phyloP scores from a whole-genome alignment of 1,140 invertebrate genomes.

The Danaus plexippus region DNA sequence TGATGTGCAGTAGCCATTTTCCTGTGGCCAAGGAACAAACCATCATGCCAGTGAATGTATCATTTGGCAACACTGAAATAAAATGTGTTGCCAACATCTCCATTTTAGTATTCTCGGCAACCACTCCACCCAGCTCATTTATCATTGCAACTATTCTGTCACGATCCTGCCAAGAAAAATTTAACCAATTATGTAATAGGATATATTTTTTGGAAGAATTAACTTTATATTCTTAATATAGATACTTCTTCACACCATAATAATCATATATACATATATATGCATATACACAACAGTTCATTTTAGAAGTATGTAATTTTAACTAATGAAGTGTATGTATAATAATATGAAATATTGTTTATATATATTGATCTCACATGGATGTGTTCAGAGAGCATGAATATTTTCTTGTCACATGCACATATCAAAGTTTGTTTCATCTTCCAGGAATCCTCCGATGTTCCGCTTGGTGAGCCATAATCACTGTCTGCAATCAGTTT shows the following conservation, averaged over 20 bases:
- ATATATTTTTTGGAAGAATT: too few species aligned
- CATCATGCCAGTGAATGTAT: slow-evolving; percentile 65
- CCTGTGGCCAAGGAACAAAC: slow-evolving; percentile 61
- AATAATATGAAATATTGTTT: background rate
- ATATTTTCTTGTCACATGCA: slow-evolving; percentile 64
- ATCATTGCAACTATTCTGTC: slow-evolving; percentile 57
- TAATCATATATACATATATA: too few species aligned
- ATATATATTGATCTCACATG: slow-evolving; percentile 35
- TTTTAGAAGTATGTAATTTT: too few species aligned
- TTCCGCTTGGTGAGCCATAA: slow-evolving; percentile 56
- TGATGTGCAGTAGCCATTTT: slow-evolving; percentile 56
- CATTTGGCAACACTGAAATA: slow-evolving; percentile 54
- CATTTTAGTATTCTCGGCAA: slow-evolving; percentile 66
- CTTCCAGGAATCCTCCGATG: slow-evolving; percentile 63
- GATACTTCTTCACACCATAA: too few species aligned
- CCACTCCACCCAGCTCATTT: slow-evolving; percentile 55
- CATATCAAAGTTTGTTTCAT: slow-evolving; percentile 65
- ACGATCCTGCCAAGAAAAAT: slow-evolving; percentile 40
- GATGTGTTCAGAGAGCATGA: slow-evolving; percentile 62
- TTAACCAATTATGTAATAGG: too few species aligned
- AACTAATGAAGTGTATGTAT: too few species aligned
- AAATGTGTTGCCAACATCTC: slow-evolving; percentile 65
- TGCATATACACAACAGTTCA: too few species aligned
- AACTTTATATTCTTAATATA: too few species aligned
- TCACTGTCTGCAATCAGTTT: slow-evolving; percentile 43